Base-by-base conservation (phyloP, 2,797 vertebrate genomes). In the Paramormyrops hopkinsi region DNA sequence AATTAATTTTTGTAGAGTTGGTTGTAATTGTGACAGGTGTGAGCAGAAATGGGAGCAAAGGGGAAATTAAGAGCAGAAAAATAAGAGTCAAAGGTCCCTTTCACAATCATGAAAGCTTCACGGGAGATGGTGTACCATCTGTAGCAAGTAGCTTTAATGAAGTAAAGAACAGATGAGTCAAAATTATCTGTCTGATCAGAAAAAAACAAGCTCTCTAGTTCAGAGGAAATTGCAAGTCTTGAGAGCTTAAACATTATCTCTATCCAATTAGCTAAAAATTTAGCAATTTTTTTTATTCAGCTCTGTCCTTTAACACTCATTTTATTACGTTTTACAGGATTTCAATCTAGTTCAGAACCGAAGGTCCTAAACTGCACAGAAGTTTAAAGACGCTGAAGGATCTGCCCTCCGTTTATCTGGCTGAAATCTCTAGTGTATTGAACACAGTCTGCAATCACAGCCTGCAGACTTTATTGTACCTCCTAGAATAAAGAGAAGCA, bases 401-500 rank as follows among this genome's bases (percentile, higher is more conserved):
- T 84, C 46, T 51, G 82, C 51, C 82, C 11, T 51, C 17, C 7
- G 12, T 84, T 84, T 84, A 51, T 50, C 82, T 84, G 22, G 46
- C n/a, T 51, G 22, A 84, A 84, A n/a, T 83, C 79, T n/a, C 82
- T 25, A 48, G 82, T 22, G 48, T 84, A 25, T 14, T 46, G 48
- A 84, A 51, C n/a, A 84, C n/a, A 25, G n/a, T 48, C 44, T 84
- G 22, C 44, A 50, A 79, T 79, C 76, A 84, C 46, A 84, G 44
- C 82, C 46, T 46, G 37, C 41, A 46, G 41, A 84, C 48, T 51
- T 48, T 84, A 51, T 84, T 84, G 82, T 84, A 50, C 44, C 46
- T 79, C 41, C 76, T 79, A 79, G 76, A 79, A 79, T 46, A 79
- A 79, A 79, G 17, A 79, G 76, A 79, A 79, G 37, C 17, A 79